Evolutionary conservation across 1,140 invertebrate species (phyloP), one percentile per base, ranked within the genome.

Genomic region (Drosophila nannoptera): DNA sequence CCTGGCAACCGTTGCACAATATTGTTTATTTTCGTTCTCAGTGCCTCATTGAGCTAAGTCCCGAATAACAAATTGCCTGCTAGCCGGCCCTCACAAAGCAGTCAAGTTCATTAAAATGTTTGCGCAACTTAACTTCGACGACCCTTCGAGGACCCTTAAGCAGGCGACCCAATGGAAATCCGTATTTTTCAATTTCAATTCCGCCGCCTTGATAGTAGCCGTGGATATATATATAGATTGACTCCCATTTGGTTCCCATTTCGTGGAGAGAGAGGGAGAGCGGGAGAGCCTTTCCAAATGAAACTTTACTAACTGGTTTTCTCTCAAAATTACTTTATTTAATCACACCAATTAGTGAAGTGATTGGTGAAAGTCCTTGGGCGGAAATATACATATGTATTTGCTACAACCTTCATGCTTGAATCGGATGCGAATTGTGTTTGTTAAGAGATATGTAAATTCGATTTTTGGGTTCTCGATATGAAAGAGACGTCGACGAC

Each of bases 381-480:
- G 72, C 78, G 78, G 75, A 77, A 62, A 56, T 76, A 67, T 62
- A 75, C 65, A 62, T 58, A 68, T 66, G 56, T 63, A 59, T 45
- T 76, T 63, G 59, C 45, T 67, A 80, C 69, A 84, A 78, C 69
- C 62, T 76, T 38, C 52, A 61, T 42, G 43, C 42, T 73, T 48
- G 36, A 22, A 55, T 61, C 31, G 32, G 35, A 48, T 62, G 48
- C 55, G 4, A 61, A 43, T 22, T 22, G 64, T 53, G 49, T 66
- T 54, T 46, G 53, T 42, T 65, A 49, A 67, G 54, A 77, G 81
- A 86, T 86, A 86, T 86, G 81, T 86, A 75, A 86, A 86, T 86
- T 86, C 77, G 77, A 81, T 81, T 84, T 86, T 55, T 48, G 11
- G 7, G n/a, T 12, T 7, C 14, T 22, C 36, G 59, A 63, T 69